Base-by-base conservation (phyloP, 2,888 invertebrate species). In the Rhopalosiphum nymphaeae region DNA sequence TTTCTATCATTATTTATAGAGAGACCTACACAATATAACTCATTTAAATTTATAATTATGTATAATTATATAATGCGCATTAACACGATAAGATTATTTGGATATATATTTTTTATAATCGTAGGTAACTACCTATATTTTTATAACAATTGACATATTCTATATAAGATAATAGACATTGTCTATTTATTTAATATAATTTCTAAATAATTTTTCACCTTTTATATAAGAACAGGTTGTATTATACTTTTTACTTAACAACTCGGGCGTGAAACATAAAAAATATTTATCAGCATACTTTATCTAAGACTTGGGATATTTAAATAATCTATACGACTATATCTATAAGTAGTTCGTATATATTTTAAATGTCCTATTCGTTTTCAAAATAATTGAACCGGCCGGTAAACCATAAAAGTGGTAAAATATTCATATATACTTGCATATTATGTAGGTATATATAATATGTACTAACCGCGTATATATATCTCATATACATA, bases 261-360 rank as follows among this genome's bases (percentile, higher is more conserved):
- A 56, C 53, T 56, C 42, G 42, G 57, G 56, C 42, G 88, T 89
- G 56, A 89, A 89, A 36, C 88, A 89, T 89, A 89, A 89, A 89
- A 88, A 88, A 56, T 85, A 85, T 53, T 56, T 53, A 89, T 89
- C 88, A 56, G 88, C 1, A 89, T 89, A n/a, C 26, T 89, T 56
- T 56, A 89, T 89, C 53, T 89, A 89, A 56, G 56, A 49, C 56
- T 89, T 56, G 25, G 9, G 88, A 56, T 89, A 56, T 89, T 89
- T 56, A 89, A 89, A 89, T 89, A 89, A 85, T 89, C 56, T 89
- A 53, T 89, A 89, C 49, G 21, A 56, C 49, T 89, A 89, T 89
- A 89, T 10, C 56, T 88, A 36, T 67, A 85, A 56, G 42, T 89
- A 89, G 42, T 56, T 89, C 88, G 88, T 42, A 56, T 56, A 49